These are phyloP conservation scores for Magallana angulata DNA, from an alignment of 1,140 invertebrate genomes.

Conservation along the genomic window DNA sequence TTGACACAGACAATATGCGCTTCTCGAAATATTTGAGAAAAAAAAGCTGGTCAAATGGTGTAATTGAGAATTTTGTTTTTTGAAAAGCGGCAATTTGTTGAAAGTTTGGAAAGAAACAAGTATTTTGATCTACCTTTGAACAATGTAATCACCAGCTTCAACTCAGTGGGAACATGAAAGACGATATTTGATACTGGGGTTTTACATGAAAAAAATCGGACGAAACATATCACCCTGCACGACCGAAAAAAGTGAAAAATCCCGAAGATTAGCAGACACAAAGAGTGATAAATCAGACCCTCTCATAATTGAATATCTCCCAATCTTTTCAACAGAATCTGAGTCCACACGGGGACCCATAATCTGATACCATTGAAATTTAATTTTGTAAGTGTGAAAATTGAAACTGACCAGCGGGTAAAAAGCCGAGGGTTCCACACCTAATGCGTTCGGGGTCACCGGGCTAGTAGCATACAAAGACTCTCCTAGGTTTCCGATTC, in stretches of 20 bases:
- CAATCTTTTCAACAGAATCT: slow-evolving; percentile 15
- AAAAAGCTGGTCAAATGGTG: slow-evolving; percentile 7
- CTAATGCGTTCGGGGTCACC: slow-evolving; percentile 40
- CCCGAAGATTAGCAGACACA: slow-evolving; percentile 14
- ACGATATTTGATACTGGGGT: not conserved
- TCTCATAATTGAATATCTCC: slow-evolving; percentile 38
- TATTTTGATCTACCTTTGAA: slow-evolving; percentile 29
- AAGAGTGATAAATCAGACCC: slow-evolving; percentile 24
- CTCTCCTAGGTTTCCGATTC: slow-evolving; percentile 28
- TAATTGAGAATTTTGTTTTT: not conserved
- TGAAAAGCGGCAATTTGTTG: slow-evolving; percentile 26
- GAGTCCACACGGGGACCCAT: not conserved
- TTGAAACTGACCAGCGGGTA: slow-evolving; percentile 49
- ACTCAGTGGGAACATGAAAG: slow-evolving; percentile 3
- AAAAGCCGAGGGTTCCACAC: slow-evolving; percentile 52
- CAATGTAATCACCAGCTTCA: slow-evolving; percentile 9
- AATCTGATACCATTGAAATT: slow-evolving; percentile 38
- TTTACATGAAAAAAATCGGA: slow-evolving; percentile 5
- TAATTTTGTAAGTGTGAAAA: slow-evolving; percentile 23
- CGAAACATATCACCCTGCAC: not conserved
- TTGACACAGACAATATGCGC: not conserved
- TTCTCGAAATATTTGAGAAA: not conserved
- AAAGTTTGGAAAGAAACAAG: slow-evolving; percentile 18
- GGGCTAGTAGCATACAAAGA: slow-evolving; percentile 34
- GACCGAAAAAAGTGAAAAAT: slow-evolving; percentile 24